Conservation (phyloP, 35 echinoderm and acorn worm genomes). For the Apostichopus japonicus region DNA sequence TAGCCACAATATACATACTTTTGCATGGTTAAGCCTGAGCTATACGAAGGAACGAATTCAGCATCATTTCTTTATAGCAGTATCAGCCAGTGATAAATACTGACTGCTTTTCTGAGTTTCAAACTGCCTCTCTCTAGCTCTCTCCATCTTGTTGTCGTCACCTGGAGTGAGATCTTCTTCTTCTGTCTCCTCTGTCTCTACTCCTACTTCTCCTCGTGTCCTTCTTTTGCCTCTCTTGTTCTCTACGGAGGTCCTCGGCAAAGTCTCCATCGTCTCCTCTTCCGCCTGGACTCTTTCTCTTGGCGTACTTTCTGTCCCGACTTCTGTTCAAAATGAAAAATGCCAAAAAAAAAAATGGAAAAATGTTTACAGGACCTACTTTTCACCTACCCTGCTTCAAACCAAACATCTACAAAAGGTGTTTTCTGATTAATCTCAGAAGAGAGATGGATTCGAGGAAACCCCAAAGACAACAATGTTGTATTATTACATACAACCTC, state of each 20-base stretch:
- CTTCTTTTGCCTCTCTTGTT: constrained; percentile 9
- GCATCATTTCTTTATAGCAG: neutral
- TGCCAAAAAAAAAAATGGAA: neutral
- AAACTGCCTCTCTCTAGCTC: neutral
- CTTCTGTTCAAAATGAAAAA: neutral
- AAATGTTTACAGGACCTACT: too few relatives aligned
- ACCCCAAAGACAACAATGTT: too few relatives aligned
- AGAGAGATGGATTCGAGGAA: too few relatives aligned
- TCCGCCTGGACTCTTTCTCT: neutral
- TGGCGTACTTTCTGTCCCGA: neutral
- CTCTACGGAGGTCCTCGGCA: constrained; percentile 8
- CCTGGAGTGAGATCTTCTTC: constrained; percentile 27
- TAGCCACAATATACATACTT: too few relatives aligned
- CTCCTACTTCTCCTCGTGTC: constrained; percentile 1
- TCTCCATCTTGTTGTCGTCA: neutral
- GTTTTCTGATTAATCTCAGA: too few relatives aligned
- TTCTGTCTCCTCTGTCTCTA: neutral
- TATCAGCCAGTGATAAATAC: neutral
- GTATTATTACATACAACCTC: too few relatives aligned
- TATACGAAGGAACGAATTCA: neutral
- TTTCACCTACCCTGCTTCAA: too few relatives aligned
- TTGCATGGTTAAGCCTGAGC: neutral
- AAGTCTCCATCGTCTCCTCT: neutral
- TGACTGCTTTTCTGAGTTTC: too few relatives aligned
- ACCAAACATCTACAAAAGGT: too few relatives aligned